A percentile compares a stretch with the other conserved stretches of the same genome.
phyloP scores from a whole-genome alignment of 2,797 vertebrate species.

The Lacerta agilis region DNA sequence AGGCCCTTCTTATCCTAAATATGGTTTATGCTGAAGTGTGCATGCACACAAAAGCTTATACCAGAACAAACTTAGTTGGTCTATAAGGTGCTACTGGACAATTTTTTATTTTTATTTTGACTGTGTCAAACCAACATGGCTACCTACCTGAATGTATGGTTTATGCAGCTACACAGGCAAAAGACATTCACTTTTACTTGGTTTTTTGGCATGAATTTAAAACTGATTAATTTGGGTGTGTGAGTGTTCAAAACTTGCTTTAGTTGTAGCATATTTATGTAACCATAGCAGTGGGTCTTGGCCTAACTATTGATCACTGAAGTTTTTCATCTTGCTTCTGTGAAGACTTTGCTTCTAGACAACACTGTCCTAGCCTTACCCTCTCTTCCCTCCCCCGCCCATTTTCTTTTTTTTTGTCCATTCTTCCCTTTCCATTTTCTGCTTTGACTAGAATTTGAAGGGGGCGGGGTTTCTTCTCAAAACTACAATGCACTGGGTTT shows the following conservation, averaged over 20 bases:
- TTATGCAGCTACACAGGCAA: slow-evolving; percentile 47
- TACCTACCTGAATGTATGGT: background rate
- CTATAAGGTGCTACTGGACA: too few species aligned
- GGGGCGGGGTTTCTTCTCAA: background rate
- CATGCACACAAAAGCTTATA: too few species aligned
- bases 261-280: slow-evolving; percentile 75
- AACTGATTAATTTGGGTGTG: slow-evolving; percentile 71
- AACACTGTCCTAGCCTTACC: slow-evolving; percentile 64
- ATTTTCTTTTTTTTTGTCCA: too few species aligned
- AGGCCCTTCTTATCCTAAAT: slow-evolving; percentile 28
- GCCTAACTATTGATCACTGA: slow-evolving; percentile 61
- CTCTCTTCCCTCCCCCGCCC: background rate
- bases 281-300: slow-evolving; percentile 74
- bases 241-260: slow-evolving; percentile 77
- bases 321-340: slow-evolving; percentile 58
- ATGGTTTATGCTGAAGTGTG: too few species aligned
- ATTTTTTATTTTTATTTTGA: too few species aligned
- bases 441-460: slow-evolving; percentile 42
- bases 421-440: background rate
- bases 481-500: slow-evolving; percentile 60
- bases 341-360: slow-evolving; percentile 66
- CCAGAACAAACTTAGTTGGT: too few species aligned
- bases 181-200: slow-evolving; percentile 78
- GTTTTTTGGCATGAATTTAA: slow-evolving; percentile 81
- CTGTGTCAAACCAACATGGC: too few species aligned